phyloP scores from a whole-genome alignment of 2,888 invertebrate genomes.

The Andrena chrysosceles region DNA sequence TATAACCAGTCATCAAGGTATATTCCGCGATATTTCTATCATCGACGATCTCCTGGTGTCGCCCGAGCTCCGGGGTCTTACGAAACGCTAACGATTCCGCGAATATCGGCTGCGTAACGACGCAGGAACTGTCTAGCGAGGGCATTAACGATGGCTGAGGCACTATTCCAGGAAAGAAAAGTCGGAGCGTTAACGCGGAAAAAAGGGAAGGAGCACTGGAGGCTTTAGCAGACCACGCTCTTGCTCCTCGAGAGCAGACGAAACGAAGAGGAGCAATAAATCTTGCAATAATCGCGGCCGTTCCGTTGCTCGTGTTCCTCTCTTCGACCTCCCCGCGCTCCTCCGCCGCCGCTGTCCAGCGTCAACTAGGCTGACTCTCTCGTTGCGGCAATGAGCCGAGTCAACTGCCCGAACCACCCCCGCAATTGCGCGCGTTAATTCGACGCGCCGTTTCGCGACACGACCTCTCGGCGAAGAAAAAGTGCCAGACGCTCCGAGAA shows the following conservation, averaged over 20 bases:
- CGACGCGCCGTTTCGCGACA: constrained; percentile 38
- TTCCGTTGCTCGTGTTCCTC: constrained; percentile 44
- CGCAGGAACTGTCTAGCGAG: neutral
- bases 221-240: neutral
- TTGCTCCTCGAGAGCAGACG: constrained; percentile 37
- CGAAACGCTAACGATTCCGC: constrained; percentile 15
- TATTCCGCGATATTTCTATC: neutral
- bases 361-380: constrained; percentile 74
- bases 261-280: constrained; percentile 78
- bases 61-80: neutral
- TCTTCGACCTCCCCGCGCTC: constrained; percentile 15
- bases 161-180: constrained; percentile 25
- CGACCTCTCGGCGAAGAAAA: constrained; percentile 45
- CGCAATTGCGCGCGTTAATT: constrained; percentile 71
- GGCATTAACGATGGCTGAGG: constrained; percentile 5
- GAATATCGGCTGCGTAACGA: constrained; percentile 3
- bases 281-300: constrained; percentile 76
- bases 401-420: constrained; percentile 77
- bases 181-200: constrained; percentile 16
- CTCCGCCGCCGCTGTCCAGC: constrained; percentile 51
- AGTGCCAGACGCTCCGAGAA: neutral
- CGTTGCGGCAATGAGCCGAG: constrained; percentile 78
- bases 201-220: neutral
- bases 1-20: no score
- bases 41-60: neutral